Percentiles rank a stretch among this genome's conserved stretches.
These are phyloP conservation scores for Sphaerophoria rueppellii DNA, from an alignment of 2,888 invertebrate genomes.

Conservation along the genomic window DNA sequence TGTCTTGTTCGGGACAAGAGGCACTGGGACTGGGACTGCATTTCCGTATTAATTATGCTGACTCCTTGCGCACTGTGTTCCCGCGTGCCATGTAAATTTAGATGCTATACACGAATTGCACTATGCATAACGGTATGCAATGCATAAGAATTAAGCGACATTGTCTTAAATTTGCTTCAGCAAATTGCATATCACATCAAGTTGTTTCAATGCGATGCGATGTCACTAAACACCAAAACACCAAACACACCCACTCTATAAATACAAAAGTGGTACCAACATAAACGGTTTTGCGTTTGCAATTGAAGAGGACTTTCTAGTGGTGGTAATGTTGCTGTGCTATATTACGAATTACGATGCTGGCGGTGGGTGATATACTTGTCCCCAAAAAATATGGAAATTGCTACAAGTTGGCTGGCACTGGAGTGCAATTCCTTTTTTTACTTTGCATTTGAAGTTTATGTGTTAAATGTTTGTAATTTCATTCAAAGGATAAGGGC, in stretches of 20 bases:
- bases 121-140: background rate
- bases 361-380: background rate
- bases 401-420: conserved; percentile 43
- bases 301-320: conserved; percentile 3
- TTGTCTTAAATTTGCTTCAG: conserved; percentile 31
- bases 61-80: background rate
- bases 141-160: conserved; percentile 34
- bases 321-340: background rate
- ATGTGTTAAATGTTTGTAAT: conserved; percentile 25
- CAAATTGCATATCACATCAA: conserved; percentile 40
- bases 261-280: conserved; percentile 36
- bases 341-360: background rate
- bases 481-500: conserved; percentile 5
- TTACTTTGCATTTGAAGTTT: conserved; percentile 6
- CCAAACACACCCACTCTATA: background rate
- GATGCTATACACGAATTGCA: conserved; percentile 33
- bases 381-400: conserved; percentile 17
- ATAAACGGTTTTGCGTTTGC: conserved; percentile 36
- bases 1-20: conserved; percentile 33
- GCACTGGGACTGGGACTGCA: conserved; percentile 5
- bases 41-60: conserved; percentile 55
- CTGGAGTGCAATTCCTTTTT: conserved; percentile 1
- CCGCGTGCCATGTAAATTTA: conserved; percentile 48
- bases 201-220: conserved; percentile 21
- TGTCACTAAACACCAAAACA: background rate